Percentiles rank a stretch among this genome's conserved stretches.
Conservation (phyloP, 2,888 invertebrate genomes). For the Lysandra bellargus region DNA sequence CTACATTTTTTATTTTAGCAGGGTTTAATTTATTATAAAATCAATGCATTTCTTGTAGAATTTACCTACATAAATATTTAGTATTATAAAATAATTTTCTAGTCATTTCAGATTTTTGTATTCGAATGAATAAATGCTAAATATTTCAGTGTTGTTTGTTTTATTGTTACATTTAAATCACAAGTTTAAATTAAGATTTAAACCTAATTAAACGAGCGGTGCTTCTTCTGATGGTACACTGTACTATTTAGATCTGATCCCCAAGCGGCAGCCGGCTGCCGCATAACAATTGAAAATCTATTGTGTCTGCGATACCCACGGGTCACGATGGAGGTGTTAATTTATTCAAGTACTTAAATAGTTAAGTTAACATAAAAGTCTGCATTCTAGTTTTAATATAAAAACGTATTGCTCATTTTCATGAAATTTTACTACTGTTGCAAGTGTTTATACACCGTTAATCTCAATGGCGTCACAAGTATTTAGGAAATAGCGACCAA, state of each 20-base stretch:
- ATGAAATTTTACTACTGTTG: background rate
- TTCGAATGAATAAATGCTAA: conserved; percentile 75
- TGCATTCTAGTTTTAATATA: too few relatives aligned
- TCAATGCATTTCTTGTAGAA: conserved; percentile 18
- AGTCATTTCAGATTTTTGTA: conserved; percentile 70
- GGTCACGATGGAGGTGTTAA: too few relatives aligned
- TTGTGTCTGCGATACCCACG: too few relatives aligned
- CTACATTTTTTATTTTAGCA: background rate
- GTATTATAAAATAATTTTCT: conserved; percentile 55
- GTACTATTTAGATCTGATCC: too few relatives aligned
- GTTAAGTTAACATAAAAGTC: too few relatives aligned
- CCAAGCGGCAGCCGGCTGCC: too few relatives aligned
- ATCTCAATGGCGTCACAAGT: conserved; percentile 15
- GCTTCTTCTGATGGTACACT: background rate
- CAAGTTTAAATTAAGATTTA: too few relatives aligned
- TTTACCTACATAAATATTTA: conserved; percentile 16
- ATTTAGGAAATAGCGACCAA: conserved; percentile 28
- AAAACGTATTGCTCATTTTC: too few relatives aligned
- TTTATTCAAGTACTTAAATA: too few relatives aligned
- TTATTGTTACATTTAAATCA: background rate
- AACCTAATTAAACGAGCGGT: too few relatives aligned
- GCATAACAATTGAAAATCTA: too few relatives aligned
- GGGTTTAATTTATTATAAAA: background rate
- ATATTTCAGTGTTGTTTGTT: conserved; percentile 45
- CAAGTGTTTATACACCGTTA: background rate